These are phyloP conservation scores for Dryobotodes eremita DNA, from an alignment of 2,888 invertebrate genomes.

Conservation along the genomic window DNA sequence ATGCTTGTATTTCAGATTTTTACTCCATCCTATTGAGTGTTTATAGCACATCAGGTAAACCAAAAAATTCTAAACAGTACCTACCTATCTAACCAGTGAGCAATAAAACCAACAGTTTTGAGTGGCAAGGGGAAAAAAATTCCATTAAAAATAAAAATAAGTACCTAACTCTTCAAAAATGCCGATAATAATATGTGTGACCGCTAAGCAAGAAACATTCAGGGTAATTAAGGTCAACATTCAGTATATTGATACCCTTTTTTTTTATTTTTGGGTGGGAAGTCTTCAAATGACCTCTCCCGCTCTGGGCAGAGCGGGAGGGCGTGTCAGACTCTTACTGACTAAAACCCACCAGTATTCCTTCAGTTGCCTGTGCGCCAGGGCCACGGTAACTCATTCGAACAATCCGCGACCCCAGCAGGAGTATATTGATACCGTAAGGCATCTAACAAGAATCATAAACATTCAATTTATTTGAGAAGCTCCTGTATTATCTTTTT, in stretches of 20 bases:
- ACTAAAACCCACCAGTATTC: no score
- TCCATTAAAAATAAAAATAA: not conserved
- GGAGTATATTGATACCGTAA: conserved; percentile 7
- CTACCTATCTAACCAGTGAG: not conserved
- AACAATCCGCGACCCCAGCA: no score
- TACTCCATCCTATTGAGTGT: not conserved
- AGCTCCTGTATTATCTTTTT: not conserved
- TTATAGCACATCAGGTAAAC: not conserved
- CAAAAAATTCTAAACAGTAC: not conserved
- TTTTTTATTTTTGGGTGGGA: no score
- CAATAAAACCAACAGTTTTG: not conserved
- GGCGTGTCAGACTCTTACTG: no score
- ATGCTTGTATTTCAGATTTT: not conserved
- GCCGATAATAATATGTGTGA: not conserved
- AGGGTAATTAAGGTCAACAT: not conserved
- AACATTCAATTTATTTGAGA: not conserved
- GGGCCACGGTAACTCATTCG: no score
- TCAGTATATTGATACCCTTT: not conserved
- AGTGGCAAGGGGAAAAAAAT: no score
- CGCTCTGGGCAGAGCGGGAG: no score
- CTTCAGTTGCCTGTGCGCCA: no score
- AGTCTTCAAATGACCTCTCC: no score
- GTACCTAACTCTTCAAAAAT: not conserved
- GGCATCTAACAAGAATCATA: not conserved
- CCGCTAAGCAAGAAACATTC: not conserved